A percentile compares a stretch with the other conserved stretches of the same genome.
Evolutionary conservation across 2,113 vertebrate genomes (phyloP).

Genomic region (Hypocryptadius cinnamomeus): DNA sequence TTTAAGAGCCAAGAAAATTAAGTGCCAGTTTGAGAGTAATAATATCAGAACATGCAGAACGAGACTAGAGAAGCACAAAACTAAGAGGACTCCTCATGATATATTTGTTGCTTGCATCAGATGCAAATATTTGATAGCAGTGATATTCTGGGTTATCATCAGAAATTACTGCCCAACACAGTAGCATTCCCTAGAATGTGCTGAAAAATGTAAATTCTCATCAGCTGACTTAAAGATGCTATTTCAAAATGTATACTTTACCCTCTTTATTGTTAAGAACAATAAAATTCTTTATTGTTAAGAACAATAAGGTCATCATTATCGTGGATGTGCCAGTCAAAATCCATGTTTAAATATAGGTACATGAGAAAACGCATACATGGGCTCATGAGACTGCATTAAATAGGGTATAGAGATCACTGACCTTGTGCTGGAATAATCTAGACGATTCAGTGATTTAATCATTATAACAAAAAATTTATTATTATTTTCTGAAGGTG

Average conservation of each 20-base stretch:
- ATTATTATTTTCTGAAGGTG: background rate
- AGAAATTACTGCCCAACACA: background rate
- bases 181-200: background rate
- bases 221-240: background rate
- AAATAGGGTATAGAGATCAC: background rate
- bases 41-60: constrained; percentile 3
- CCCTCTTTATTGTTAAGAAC: background rate
- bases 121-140: background rate
- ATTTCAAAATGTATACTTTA: background rate
- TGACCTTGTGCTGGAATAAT: background rate
- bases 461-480: background rate
- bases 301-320: background rate
- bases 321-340: background rate
- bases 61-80: background rate
- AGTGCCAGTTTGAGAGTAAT: constrained; percentile 61
- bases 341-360: background rate
- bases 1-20: constrained; percentile 70
- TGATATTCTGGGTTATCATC: background rate
- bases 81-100: background rate
- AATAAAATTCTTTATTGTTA: background rate
- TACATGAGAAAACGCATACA: background rate
- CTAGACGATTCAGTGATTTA: background rate
- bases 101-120: background rate
- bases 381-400: background rate
- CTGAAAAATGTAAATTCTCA: background rate